Percentiles rank a stretch among this genome's conserved stretches.
Conservation (phyloP, 2,888 invertebrate genomes). For the Gonocerus acuteangulatus region DNA sequence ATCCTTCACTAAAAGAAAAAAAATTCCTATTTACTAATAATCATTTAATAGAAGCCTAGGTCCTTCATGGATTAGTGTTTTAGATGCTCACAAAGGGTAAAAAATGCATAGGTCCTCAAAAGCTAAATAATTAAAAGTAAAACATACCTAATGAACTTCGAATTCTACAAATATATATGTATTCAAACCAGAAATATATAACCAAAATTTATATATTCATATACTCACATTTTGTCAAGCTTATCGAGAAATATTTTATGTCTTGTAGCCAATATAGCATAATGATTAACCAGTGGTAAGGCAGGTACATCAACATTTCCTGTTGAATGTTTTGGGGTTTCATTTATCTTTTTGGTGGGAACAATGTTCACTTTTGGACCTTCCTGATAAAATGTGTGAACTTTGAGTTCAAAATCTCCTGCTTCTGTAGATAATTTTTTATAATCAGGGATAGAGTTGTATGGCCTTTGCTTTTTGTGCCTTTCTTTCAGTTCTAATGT, state of each 20-base stretch:
- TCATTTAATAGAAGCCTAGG: too few relatives aligned
- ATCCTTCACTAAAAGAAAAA: too few relatives aligned
- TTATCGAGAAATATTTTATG: conserved; percentile 61
- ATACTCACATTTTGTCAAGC: conserved; percentile 53
- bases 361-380: conserved; percentile 43
- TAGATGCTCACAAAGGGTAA: too few relatives aligned
- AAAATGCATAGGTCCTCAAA: too few relatives aligned
- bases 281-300: conserved; percentile 58
- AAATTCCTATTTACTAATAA: too few relatives aligned
- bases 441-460: conserved; percentile 57
- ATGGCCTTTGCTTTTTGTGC: conserved; percentile 44
- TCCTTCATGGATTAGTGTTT: too few relatives aligned
- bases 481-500: conserved; percentile 56
- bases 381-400: conserved; percentile 53
- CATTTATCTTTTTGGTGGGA: conserved; percentile 38
- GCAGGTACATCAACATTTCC: conserved; percentile 45
- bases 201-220: too few relatives aligned
- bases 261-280: conserved; percentile 58
- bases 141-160: too few relatives aligned
- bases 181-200: too few relatives aligned
- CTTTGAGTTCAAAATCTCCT: conserved; percentile 55
- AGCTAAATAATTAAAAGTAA: too few relatives aligned
- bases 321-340: conserved; percentile 28
- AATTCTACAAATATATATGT: too few relatives aligned
- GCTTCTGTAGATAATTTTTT: conserved; percentile 55